Evolutionary conservation across 2,888 invertebrate genomes (phyloP), one percentile per base, ranked within the genome.

Genomic region (Sphaerolaimus hirsutus): DNA sequence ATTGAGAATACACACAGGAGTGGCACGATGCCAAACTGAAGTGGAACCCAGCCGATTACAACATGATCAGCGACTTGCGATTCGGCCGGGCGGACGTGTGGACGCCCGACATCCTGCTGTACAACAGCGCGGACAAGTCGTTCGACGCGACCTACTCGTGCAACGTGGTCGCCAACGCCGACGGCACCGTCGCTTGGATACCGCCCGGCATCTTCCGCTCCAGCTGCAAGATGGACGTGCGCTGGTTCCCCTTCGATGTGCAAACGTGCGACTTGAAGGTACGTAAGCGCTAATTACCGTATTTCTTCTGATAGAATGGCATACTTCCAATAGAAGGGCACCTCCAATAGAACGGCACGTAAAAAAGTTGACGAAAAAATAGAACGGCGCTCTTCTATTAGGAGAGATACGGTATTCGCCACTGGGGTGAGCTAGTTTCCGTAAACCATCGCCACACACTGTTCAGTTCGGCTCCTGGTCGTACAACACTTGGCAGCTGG

Each of bases 21-120:
- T 58, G 58, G 58, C 49, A 51, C 12, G 58, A 58, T 44, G 56
- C 55, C 38, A 58, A 57, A 46, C 52, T 58, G n/a, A 47, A 53
- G 43, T 59, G 59, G 59, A 55, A 59, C 32, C 57, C 57, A 23
- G 46, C 50, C 1, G 51, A 52, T 22, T 58, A 48, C 25, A 50
- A 46, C 38, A 54, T 55, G 48, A 51, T 58, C 2, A 49, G 54
- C 14, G 57, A 56, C 44, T 44, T 58, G 5, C 49, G 55, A 21
- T 56, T 57, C 48, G 55, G 55, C 21, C 51, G 54, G 14, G 55
- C 53, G 22, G 46, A 53, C 12, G 50, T 57, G 3, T 56, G 56
- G 56, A 52, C 52, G 40, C 57, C 57, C 12, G 57, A 57, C 44
- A 52, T 58, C 17, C 50, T 58, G 19, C 50, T 57, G 21, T 58